These are phyloP conservation scores for Diadema setosum DNA, from an alignment of 35 echinoderm and acorn worm genomes.

Conservation along the genomic window DNA sequence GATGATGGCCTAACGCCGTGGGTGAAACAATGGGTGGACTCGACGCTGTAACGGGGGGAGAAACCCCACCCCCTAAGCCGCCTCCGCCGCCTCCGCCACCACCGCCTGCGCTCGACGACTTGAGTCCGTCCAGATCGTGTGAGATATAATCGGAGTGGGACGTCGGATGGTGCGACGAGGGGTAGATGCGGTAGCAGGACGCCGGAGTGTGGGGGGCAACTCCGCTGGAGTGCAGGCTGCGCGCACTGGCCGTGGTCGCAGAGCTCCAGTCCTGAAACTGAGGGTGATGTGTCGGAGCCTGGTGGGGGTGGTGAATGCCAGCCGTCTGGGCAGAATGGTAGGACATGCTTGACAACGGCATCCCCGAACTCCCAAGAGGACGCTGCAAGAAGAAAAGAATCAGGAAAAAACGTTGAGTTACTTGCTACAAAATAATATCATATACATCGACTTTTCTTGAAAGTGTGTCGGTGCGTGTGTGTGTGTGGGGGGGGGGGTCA, in stretches of 20 bases:
- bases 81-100: not conserved
- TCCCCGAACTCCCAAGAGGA: not conserved
- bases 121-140: not conserved
- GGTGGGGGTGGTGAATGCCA: constrained; percentile 3
- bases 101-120: not conserved
- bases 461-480: too few relatives aligned
- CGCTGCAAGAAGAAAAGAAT: not conserved
- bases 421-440: too few relatives aligned
- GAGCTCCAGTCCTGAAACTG: not conserved
- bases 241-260: not conserved
- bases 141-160: constrained; percentile 11
- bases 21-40: constrained; percentile 8
- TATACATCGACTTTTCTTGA: too few relatives aligned
- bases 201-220: not conserved
- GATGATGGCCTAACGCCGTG: not conserved
- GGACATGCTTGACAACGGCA: not conserved
- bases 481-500: too few relatives aligned
- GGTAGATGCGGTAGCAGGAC: not conserved
- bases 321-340: not conserved
- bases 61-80: not conserved
- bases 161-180: not conserved
- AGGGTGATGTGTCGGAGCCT: not conserved
- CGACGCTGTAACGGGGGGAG: constrained; percentile 9
- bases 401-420: too few relatives aligned
- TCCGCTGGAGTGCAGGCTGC: not conserved